Evolutionary conservation across 2,888 invertebrate species (phyloP), one percentile per base, ranked within the genome.

Genomic region (Lepeophtheirus nordmannii): DNA sequence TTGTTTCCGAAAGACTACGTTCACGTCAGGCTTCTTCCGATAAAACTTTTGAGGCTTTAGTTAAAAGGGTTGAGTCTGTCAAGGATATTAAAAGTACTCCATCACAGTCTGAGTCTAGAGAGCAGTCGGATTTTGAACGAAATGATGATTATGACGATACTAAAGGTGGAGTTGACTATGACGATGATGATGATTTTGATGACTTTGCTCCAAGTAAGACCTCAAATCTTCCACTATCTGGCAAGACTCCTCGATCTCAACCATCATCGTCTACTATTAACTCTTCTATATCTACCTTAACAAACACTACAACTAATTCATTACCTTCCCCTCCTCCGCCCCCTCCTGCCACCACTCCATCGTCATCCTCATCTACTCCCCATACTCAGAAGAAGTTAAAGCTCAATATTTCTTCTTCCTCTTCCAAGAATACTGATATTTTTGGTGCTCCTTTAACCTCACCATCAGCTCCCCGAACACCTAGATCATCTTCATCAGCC

Each of bases 81-180:
- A 20, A 38, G 39, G 20, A 20, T 17, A n/a, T 20, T 39, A 38
- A 41, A 20, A 62, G 20, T 17, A 38, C 39, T n/a, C 39, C n/a
- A 12, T 20, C 62, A 12, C 14, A n/a, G 2, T 62, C 62, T 3
- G 62, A 62, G 62, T 37, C 60, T 11, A 20, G 60, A 11, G 40
- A 41, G 38, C n/a, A 17, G 10, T 20, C 39, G 10, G 39, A 62
- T 20, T 62, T 40, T 11, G 40, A 38, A 22, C 40, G 38, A 38
- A 40, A 62, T 41, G 20, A 38, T 14, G 58, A 65, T 40, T 65
- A 59, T 22, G 65, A 65, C 20, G 39, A 65, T 39, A 38, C 10
- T 14, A 58, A 58, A 39, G 65, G 65, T 14, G 65, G 65, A 23
- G 65, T 65, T 12, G 65, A 65, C 30, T 65, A 65, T 39, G 57